A percentile compares a stretch with the other conserved stretches of the same genome.
Evolutionary conservation across 92 coral and sea anemone species (phyloP).

Genomic region (Porites divaricata): DNA sequence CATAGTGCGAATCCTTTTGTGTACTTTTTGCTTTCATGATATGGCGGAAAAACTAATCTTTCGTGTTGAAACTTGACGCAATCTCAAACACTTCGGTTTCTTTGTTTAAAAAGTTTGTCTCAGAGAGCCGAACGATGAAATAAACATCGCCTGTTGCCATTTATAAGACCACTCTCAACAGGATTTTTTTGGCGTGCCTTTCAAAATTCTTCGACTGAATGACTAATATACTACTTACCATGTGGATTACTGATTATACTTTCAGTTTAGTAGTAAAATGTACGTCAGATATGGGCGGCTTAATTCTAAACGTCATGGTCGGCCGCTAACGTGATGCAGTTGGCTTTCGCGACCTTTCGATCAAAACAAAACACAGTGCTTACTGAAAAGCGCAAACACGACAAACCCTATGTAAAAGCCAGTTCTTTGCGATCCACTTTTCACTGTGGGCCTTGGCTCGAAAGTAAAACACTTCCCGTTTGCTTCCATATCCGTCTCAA

Average conservation of each 20-base stretch:
- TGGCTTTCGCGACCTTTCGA: constrained; percentile 12
- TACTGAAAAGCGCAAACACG: constrained; percentile 31
- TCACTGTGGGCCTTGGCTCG: constrained; percentile 37
- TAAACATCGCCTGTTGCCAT: constrained; percentile 1
- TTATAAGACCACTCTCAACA: not conserved
- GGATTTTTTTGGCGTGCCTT: not conserved
- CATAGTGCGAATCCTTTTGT: constrained; percentile 16
- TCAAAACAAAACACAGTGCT: constrained; percentile 27
- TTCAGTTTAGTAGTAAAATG: not conserved
- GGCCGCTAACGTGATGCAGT: too few species aligned
- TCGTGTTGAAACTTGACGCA: not conserved
- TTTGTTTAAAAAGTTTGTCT: not conserved
- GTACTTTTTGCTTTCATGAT: not conserved
- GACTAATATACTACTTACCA: not conserved
- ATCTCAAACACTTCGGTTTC: not conserved
- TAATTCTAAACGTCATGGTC: not conserved
- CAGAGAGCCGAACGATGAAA: not conserved
- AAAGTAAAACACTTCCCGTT: constrained; percentile 72
- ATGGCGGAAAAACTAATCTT: not conserved
- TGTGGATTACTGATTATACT: constrained; percentile 1
- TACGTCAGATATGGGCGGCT: not conserved
- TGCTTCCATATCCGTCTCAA: constrained; percentile 56
- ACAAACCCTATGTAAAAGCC: constrained; percentile 10
- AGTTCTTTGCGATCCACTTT: constrained; percentile 24
- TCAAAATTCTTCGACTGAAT: not conserved